Conservation (phyloP, 2,113 vertebrate species). For the Anguilla rostrata region DNA sequence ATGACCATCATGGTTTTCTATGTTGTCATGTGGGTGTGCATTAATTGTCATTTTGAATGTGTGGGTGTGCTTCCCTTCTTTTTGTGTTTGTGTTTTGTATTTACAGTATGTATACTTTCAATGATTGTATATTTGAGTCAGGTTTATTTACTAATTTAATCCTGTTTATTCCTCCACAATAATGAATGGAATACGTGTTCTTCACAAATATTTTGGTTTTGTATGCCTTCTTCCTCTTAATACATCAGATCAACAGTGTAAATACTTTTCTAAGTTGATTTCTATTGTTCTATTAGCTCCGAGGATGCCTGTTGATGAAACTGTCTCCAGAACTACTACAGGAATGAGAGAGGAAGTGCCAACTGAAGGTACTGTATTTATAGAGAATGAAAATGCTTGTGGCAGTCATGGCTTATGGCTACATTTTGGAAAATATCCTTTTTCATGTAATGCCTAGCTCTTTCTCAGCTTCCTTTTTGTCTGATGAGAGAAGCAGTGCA, state of each 20-base stretch:
- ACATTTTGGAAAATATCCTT: conserved; percentile 14
- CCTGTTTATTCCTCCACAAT: neutral
- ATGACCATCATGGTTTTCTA: neutral
- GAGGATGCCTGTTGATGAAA: conserved; percentile 73
- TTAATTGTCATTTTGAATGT: neutral
- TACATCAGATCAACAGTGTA: neutral
- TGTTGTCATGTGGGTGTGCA: conserved; percentile 9
- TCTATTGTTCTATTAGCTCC: conserved; percentile 57
- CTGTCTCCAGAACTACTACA: conserved; percentile 71
- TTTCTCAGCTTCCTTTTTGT: neutral
- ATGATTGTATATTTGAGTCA: neutral
- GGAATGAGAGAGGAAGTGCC: conserved; percentile 70
- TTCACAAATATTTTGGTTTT: neutral
- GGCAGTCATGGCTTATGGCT: conserved; percentile 1
- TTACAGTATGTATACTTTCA: neutral
- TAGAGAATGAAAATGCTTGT: neutral
- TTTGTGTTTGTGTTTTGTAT: conserved; percentile 21
- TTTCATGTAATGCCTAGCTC: neutral
- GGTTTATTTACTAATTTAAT: neutral
- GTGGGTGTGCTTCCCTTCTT: neutral
- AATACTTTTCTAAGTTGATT: neutral
- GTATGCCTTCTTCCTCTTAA: conserved; percentile 1
- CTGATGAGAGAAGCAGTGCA: neutral
- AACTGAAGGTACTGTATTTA: conserved; percentile 58
- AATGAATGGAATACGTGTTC: neutral